Conservation (phyloP, 2,888 invertebrate genomes). For the Eilema caniola region DNA sequence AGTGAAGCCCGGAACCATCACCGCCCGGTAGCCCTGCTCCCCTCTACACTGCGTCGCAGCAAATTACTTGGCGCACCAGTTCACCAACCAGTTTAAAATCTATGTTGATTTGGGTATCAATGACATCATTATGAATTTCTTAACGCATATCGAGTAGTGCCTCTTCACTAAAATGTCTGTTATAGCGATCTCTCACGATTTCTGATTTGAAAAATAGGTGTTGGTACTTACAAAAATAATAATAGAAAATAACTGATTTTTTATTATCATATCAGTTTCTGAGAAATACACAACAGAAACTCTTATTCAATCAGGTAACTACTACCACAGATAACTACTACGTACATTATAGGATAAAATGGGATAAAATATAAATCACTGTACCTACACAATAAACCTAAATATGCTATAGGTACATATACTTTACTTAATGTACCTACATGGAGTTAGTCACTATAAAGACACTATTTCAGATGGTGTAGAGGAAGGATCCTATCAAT, state of each 20-base stretch:
- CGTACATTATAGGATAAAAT: too few species aligned
- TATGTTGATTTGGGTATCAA: constrained; percentile 55
- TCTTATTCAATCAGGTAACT: neutral
- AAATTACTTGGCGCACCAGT: constrained; percentile 72
- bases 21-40: constrained; percentile 53
- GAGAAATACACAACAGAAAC: neutral
- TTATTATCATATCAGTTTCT: neutral
- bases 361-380: too few species aligned
- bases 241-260: neutral
- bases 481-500: too few species aligned
- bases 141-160: neutral
- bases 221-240: neutral
- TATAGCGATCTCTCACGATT: constrained; percentile 6
- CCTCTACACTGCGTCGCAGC: constrained; percentile 50
- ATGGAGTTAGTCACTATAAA: neutral
- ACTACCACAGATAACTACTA: neutral
- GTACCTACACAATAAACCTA: too few species aligned
- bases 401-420: too few species aligned
- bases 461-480: neutral
- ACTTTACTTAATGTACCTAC: too few species aligned
- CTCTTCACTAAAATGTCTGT: neutral
- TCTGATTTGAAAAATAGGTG: neutral
- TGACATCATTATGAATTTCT: constrained; percentile 38
- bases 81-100: constrained; percentile 64
- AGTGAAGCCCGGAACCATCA: constrained; percentile 62